Evolutionary conservation across 2,797 vertebrate genomes (phyloP).

Genomic region (Picus viridis): DNA sequence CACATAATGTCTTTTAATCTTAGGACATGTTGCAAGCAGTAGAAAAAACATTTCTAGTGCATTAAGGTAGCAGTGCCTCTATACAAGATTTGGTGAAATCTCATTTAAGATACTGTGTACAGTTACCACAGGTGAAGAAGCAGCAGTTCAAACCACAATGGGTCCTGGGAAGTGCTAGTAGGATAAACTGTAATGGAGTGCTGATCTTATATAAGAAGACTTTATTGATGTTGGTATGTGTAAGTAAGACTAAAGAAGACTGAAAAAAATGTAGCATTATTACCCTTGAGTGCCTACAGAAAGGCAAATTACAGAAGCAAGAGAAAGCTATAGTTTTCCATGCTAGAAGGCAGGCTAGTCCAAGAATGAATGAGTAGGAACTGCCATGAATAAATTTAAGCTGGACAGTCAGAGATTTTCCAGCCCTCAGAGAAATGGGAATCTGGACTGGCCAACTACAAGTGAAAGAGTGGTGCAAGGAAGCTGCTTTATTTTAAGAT

Average conservation of each 20-base stretch:
- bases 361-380: slow-evolving; percentile 14
- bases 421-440: background rate
- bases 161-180: background rate
- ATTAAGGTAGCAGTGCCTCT: background rate
- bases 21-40: background rate
- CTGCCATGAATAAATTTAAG: slow-evolving; percentile 4
- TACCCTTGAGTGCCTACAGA: background rate
- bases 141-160: background rate
- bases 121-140: background rate
- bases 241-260: background rate
- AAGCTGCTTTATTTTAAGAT: slow-evolving; percentile 13
- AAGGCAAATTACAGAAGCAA: slow-evolving; percentile 5
- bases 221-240: background rate
- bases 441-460: background rate
- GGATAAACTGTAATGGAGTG: background rate
- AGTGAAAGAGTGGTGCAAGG: background rate
- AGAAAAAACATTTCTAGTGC: background rate
- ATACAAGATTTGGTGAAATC: background rate
- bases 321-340: slow-evolving; percentile 12
- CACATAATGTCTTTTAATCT: background rate
- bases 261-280: background rate
- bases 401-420: slow-evolving; percentile 12
- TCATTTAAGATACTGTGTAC: background rate
- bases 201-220: background rate
- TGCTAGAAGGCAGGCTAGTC: background rate